Evolutionary conservation across 2,797 vertebrate species (phyloP), one percentile per base, ranked within the genome.

Genomic region (Craterocephalus amniculus): DNA sequence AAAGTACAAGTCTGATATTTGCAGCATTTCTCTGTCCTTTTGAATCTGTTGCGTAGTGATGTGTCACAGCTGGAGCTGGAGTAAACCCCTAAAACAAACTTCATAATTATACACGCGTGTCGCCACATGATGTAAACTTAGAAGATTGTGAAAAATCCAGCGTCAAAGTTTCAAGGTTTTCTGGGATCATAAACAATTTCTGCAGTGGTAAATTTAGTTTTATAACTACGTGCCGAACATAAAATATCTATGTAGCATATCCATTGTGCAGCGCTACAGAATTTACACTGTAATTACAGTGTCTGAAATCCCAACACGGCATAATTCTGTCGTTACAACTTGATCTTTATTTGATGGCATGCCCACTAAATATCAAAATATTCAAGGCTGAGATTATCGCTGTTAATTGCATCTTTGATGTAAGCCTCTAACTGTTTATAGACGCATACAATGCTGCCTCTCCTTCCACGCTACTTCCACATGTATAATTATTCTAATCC

Each of bases 351-450:
- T 77, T 87, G 79, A 84, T 83, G 73, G 69, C 72, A 72, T 38
- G 35, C 63, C 8, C 0, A 52, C 60, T 77, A n/a, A n/a, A n/a
- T n/a, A n/a, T n/a, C n/a, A 31, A 72, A 82, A 84, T 76, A 73
- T 80, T 70, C 56, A 49, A 57, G 48, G 72, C 75, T 75, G 11
- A 6, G 58, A 51, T 82, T 78, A 40, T 64, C 34, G 14, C 68
- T 67, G 56, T 83, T 80, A 45, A 82, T 89, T 78, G 69, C 72
- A 79, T 74, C 63, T 69, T 78, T 49, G 38, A 64, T 82, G 67
- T 9, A 67, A 72, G 78, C 64, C 60, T 65, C 3, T 29, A 27
- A 2, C 10, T 79, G 66, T 70, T 58, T 68, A 74, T 62, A 67
- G 68, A 74, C 34, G 49, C 61, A 40, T 72, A 70, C 49, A 61